Base-by-base conservation (phyloP, 2,888 invertebrate genomes). In the Peribatodes rhomboidaria region DNA sequence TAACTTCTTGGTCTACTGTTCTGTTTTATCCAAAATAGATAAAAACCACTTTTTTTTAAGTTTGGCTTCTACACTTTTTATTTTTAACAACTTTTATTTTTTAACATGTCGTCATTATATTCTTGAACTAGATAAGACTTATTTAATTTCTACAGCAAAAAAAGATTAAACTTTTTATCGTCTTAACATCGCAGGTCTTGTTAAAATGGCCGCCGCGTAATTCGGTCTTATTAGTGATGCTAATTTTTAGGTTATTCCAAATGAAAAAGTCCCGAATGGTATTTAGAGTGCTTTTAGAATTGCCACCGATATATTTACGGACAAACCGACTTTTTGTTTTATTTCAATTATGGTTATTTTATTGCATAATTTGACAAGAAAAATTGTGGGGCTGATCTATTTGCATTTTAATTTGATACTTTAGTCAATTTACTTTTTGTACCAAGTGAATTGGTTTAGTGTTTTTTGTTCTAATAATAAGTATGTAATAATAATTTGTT, bases 221-320 rank as follows among this genome's bases (percentile, higher is more conserved):
- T 84, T 81, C 74, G 64, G 74, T 78, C 84, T 89, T 88, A 90
- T 91, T 91, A 90, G 82, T 73, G 72, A 91, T 91, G 92, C 85
- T 87, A 91, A 92, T 92, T 89, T 89, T 85, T 83, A 77, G 83
- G 82, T 84, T 86, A 82, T 88, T 86, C 83, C 76, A 69, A 75
- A 79, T 81, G 75, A 84, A 85, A 88, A 81, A 77, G 69, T 61
- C 69, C 72, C 74, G 80, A 82, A 85, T 85, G 86, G 87, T 79
- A 88, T 89, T 88, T 89, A 85, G 85, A 91, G 90, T 91, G 91
- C 88, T 88, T 88, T 89, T 81, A 80, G 79, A 74, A 77, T 72
- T 72, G 88, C 85, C 81, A 91, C 88, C 86, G 91, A 91, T 92
- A 92, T 92, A 91, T 91, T 91, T 91, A 87, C 77, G 83, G 33